A percentile compares a stretch with the other conserved stretches of the same genome.
These are phyloP conservation scores for Tetropium fuscum DNA, from an alignment of 2,888 invertebrate genomes.

Conservation along the genomic window DNA sequence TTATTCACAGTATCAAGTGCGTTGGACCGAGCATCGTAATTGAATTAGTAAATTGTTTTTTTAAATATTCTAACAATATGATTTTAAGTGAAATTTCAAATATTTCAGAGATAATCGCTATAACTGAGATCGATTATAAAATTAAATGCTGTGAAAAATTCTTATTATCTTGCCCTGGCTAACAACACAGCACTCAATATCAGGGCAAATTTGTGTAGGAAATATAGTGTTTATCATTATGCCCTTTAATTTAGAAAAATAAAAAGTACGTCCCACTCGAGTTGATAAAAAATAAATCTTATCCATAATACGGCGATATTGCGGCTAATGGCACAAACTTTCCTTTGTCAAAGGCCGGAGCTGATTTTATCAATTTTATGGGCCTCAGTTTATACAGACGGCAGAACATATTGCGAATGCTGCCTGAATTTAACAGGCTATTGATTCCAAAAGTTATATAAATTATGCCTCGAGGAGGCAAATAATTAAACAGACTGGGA, in stretches of 20 bases:
- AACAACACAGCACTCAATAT: no score
- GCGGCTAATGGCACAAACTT: not conserved
- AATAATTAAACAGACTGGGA: not conserved
- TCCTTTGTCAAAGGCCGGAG: not conserved
- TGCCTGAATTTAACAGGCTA: not conserved
- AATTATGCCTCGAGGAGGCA: not conserved
- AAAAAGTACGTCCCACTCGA: not conserved
- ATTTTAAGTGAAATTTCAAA: no score
- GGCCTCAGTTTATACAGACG: not conserved
- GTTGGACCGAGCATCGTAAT: no score
- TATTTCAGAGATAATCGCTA: no score
- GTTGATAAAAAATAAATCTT: conserved; percentile 2
- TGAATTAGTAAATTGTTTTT: no score
- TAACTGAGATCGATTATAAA: no score
- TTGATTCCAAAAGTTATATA: not conserved
- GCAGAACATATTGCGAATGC: conserved; percentile 2
- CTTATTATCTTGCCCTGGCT: no score
- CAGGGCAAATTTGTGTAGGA: no score
- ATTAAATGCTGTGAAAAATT: no score
- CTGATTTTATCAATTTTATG: conserved; percentile 5
- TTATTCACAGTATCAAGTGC: no score
- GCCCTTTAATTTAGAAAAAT: not conserved
- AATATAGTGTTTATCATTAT: no score
- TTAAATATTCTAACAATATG: no score
- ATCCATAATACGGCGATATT: not conserved